A percentile compares a stretch with the other conserved stretches of the same genome.
phyloP scores from a whole-genome alignment of 2,888 invertebrate genomes.

The Aelia acuminata region DNA sequence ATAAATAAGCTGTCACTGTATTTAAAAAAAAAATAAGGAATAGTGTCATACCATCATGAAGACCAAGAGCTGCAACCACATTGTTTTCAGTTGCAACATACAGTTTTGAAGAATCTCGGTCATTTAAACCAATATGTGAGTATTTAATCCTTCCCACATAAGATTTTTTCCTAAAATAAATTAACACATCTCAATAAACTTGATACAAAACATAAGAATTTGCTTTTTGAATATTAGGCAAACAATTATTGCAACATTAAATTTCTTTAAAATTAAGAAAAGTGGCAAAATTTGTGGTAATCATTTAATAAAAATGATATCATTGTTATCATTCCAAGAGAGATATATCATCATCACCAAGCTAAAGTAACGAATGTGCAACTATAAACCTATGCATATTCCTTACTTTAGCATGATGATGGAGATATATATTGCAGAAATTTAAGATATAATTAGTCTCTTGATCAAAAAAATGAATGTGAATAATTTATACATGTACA shows the following conservation, averaged over 20 bases:
- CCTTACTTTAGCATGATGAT: too few species aligned
- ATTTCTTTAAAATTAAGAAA: neutral
- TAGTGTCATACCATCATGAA: constrained; percentile 78
- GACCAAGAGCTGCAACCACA: constrained; percentile 86
- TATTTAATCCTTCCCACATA: constrained; percentile 87
- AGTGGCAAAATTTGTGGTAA: neutral
- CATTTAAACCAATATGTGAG: constrained; percentile 79
- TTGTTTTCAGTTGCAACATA: constrained; percentile 89
- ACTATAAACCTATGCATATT: too few species aligned
- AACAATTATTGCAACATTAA: neutral
- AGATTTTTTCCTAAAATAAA: constrained; percentile 79
- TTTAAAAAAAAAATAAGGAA: neutral
- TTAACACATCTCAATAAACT: neutral
- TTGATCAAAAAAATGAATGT: neutral
- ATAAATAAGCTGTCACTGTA: neutral
- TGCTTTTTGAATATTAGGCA: neutral
- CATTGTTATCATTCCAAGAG: too few species aligned
- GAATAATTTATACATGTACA: too few species aligned
- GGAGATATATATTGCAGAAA: neutral
- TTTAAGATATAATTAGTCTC: neutral
- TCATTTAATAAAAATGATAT: too few species aligned
- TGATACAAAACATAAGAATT: neutral
- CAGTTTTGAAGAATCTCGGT: constrained; percentile 71
- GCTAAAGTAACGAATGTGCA: too few species aligned
- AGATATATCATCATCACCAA: too few species aligned